phyloP scores from a whole-genome alignment of 2,113 vertebrate species.

The Tetrao urogallus region DNA sequence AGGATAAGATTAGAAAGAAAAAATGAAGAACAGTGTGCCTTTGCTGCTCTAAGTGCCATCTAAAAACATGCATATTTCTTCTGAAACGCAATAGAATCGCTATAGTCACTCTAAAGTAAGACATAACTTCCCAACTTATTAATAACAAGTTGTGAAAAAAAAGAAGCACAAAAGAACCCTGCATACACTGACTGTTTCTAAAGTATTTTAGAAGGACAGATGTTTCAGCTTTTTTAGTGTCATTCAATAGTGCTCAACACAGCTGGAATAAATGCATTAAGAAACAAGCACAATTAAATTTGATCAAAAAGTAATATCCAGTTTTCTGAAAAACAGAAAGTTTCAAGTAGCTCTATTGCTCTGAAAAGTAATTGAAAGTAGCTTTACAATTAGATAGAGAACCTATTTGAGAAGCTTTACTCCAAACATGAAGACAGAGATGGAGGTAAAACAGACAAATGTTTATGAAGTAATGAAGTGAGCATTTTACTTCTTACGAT shows the following conservation, averaged over 20 bases:
- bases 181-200: not conserved
- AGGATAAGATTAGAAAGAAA: not conserved
- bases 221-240: not conserved
- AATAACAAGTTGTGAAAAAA: not conserved
- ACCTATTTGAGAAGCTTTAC: not conserved
- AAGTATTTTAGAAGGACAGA: not conserved
- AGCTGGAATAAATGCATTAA: not conserved
- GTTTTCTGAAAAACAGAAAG: not conserved
- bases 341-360: not conserved
- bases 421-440: not conserved
- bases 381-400: not conserved
- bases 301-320: not conserved
- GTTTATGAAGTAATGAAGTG: not conserved
- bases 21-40: not conserved
- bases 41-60: not conserved
- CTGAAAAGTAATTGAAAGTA: not conserved
- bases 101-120: not conserved
- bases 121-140: not conserved
- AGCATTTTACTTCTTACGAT: not conserved
- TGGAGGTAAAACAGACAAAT: not conserved
- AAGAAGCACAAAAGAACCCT: not conserved
- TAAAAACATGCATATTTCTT: not conserved
- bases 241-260: not conserved
- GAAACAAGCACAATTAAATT: not conserved
- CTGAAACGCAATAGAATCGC: not conserved